phyloP scores from a whole-genome alignment of 2,888 invertebrate genomes.

The Scaptodrosophila latifasciaeformis region DNA sequence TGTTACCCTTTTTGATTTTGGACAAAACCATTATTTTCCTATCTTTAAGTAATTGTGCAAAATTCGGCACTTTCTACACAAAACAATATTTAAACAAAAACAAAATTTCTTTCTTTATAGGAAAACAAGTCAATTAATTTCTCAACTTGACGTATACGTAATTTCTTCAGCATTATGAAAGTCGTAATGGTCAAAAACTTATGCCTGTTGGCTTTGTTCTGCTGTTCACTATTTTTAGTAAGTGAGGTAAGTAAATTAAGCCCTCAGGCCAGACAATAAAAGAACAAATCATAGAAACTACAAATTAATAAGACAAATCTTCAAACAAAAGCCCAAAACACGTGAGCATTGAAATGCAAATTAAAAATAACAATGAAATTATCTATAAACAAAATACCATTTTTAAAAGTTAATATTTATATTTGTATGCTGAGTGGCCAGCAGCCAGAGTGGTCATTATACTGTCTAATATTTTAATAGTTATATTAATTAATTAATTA shows the following conservation, averaged over 20 bases:
- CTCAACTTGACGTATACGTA: neutral
- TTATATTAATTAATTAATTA: conserved; percentile 3
- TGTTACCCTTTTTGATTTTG: neutral
- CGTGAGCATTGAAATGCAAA: conserved; percentile 52
- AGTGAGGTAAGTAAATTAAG: conserved; percentile 50
- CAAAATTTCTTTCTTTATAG: conserved; percentile 1
- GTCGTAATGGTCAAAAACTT: conserved; percentile 22
- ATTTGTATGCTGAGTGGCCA: too few relatives aligned
- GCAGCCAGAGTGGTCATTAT: too few relatives aligned
- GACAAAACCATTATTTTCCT: too few relatives aligned
- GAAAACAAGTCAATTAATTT: neutral
- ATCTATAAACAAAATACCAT: conserved; percentile 19
- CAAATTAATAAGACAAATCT: neutral
- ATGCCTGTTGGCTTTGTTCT: conserved; percentile 42
- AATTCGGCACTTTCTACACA: conserved; percentile 38
- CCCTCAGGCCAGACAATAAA: too few relatives aligned
- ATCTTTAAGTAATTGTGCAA: too few relatives aligned
- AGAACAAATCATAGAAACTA: neutral
- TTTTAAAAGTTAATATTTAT: neutral
- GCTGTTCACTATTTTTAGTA: conserved; percentile 50
- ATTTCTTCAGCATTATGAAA: too few relatives aligned
- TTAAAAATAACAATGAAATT: conserved; percentile 35
- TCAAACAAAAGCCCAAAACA: conserved; percentile 4
- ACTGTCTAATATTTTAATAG: too few relatives aligned
- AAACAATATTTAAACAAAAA: neutral